Percentiles rank a stretch among this genome's conserved stretches.
phyloP scores from a whole-genome alignment of 1,140 invertebrate genomes.

The Magallana angulata region DNA sequence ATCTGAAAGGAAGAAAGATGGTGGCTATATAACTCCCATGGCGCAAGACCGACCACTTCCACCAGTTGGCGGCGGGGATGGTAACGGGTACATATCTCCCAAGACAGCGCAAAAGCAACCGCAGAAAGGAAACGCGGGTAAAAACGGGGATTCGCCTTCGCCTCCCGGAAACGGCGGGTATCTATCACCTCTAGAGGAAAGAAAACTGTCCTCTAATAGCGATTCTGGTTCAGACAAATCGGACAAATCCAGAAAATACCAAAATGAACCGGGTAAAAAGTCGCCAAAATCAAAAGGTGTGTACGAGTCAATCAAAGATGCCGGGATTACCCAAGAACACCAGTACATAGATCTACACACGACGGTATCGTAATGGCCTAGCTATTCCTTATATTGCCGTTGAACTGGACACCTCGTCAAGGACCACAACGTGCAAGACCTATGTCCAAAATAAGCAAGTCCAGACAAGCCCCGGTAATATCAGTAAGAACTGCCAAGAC shows the following conservation, averaged over 20 bases:
- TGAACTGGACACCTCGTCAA: too few relatives aligned
- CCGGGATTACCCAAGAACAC: not conserved
- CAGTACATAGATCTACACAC: not conserved
- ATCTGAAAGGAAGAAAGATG: not conserved
- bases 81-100: not conserved
- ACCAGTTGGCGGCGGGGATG: not conserved
- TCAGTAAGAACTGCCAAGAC: too few relatives aligned
- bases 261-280: not conserved
- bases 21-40: not conserved
- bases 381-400: too few relatives aligned
- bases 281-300: not conserved
- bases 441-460: too few relatives aligned
- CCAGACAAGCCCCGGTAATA: too few relatives aligned
- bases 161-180: not conserved
- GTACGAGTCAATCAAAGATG: slow-evolving; percentile 6
- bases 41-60: not conserved
- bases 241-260: slow-evolving; percentile 22
- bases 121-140: not conserved
- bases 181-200: not conserved
- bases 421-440: too few relatives aligned
- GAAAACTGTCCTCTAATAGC: not conserved
- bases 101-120: not conserved
- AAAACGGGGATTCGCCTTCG: not conserved
- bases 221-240: slow-evolving; percentile 12
- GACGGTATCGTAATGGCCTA: not conserved